Evolutionary conservation across 2,797 vertebrate genomes (phyloP), one percentile per base, ranked within the genome.

Genomic region (Urosaurus nigricauda): DNA sequence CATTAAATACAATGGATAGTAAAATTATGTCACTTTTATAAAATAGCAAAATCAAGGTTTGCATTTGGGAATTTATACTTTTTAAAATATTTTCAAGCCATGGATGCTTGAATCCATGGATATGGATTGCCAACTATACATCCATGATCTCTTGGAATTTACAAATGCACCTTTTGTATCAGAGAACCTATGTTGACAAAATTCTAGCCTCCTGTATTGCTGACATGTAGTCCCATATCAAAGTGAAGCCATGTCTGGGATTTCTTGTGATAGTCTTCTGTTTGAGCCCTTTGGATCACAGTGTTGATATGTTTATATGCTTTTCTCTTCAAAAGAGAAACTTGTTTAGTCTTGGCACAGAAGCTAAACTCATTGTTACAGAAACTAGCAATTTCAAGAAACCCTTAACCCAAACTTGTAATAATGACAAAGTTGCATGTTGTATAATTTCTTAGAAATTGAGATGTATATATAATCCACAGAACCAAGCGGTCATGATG

Each of bases 261-360:
- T 73, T 40, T 58, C 4, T 43, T 82, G 60, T 82, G 32, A 7
- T 63, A 51, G 58, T 75, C 37, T 56, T 71, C 51, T 26, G 19
- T 81, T 37, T 73, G 70, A 87, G 53, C 29, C 11, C 74, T 81
- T 73, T 85, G 53, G 53, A 89, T 79, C 75, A 78, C 40, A 58
- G 29, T 12, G 1, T 35, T 26, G 32, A n/a, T 24, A 13, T 58
- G 47, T 56, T 71, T 37, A 88, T 60, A 83, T 26, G 68, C 16
- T 77, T 79, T 70, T 32, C 51, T 73, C 32, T 53, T 65, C 40
- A 81, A 89, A 74, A 47, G 35, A 87, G 26, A 29, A 53, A 71
- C 32, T n/a, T 60, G 65, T 74, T 79, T n/a, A 24, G 11, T 71
- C 29, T 77, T 53, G 51, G 35, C 47, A 53, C 21, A 68, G 12